Base-by-base conservation (phyloP, 2,113 vertebrate genomes). In the Trinectes maculatus region DNA sequence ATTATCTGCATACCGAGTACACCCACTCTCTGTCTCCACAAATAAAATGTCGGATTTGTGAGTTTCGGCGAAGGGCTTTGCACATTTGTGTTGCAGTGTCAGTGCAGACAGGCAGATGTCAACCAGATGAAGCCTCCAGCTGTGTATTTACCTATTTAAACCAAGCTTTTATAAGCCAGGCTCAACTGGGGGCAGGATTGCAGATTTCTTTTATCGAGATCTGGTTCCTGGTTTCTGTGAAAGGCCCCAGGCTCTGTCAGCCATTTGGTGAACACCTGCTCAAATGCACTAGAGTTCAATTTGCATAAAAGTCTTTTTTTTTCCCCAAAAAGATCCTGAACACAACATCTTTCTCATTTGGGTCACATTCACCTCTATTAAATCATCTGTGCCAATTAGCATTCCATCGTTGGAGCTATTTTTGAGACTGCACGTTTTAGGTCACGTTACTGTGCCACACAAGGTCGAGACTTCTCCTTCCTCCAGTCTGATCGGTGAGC, bases 381-480 rank as follows among this genome's bases (percentile, higher is more conserved):
- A n/a, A n/a, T n/a, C n/a, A n/a, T n/a, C n/a, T n/a, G n/a, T n/a
- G n/a, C n/a, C n/a, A n/a, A n/a, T n/a, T n/a, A n/a, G n/a, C n/a
- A n/a, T n/a, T n/a, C n/a, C n/a, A n/a, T n/a, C n/a, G 19, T 21
- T 19, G 13, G 1, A 22, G 46, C 46, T 78, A 47, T 79, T 69
- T 81, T 56, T 31, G 62, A 70, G 31, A 16, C n/a, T n/a, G n/a
- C n/a, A n/a, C n/a, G n/a, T n/a, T 25, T 70, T 57, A 33, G 65
- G 60, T 77, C 71, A 52, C 61, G 4, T 51, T 53, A 19, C 36
- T 55, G 64, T 46, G 51, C 15, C 42, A 3, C 48, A 13, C 47
- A 16, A 79, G 83, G 71, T 74, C 29, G 16, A 68, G 34, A 77
- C 81, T 70, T 80, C 63, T 67, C 6, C 31, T 77, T 77, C 74